A percentile compares a stretch with the other conserved stretches of the same genome.
Conservation (phyloP, 2,113 vertebrate genomes). For the Myotis davidii region DNA sequence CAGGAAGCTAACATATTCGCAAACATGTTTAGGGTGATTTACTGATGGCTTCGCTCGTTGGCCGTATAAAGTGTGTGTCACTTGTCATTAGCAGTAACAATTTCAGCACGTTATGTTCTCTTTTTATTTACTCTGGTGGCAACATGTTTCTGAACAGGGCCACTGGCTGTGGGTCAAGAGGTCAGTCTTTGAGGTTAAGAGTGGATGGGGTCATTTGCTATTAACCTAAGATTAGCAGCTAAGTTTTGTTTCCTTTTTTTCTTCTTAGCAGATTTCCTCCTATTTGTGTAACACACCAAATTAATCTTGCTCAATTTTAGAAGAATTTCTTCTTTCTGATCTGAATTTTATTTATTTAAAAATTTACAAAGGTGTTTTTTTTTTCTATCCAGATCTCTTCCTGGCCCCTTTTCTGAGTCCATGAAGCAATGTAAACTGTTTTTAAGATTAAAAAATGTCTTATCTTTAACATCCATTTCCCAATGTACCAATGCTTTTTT, state of each 20-base stretch:
- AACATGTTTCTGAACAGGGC: conserved; percentile 85
- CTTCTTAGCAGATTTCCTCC: conserved; percentile 36
- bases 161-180: conserved; percentile 84
- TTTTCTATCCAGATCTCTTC: neutral
- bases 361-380: neutral
- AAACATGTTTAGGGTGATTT: conserved; percentile 83
- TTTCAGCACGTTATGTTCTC: conserved; percentile 86
- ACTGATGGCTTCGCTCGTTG: conserved; percentile 85
- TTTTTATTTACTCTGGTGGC: conserved; percentile 88
- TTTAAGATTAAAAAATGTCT: neutral
- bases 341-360: conserved; percentile 49
- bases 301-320: conserved; percentile 63
- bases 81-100: conserved; percentile 87
- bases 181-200: conserved; percentile 84
- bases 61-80: conserved; percentile 83
- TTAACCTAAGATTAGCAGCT: conserved; percentile 86
- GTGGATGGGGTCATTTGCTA: conserved; percentile 84
- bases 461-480: neutral
- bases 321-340: conserved; percentile 23
- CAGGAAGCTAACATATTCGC: conserved; percentile 68
- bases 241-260: neutral
- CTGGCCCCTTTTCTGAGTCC: neutral
- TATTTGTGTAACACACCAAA: conserved; percentile 49
- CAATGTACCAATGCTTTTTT: neutral
- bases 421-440: conserved; percentile 3